Evolutionary conservation across 2,113 vertebrate species (phyloP).

Genomic region (Peucedramus taeniatus): DNA sequence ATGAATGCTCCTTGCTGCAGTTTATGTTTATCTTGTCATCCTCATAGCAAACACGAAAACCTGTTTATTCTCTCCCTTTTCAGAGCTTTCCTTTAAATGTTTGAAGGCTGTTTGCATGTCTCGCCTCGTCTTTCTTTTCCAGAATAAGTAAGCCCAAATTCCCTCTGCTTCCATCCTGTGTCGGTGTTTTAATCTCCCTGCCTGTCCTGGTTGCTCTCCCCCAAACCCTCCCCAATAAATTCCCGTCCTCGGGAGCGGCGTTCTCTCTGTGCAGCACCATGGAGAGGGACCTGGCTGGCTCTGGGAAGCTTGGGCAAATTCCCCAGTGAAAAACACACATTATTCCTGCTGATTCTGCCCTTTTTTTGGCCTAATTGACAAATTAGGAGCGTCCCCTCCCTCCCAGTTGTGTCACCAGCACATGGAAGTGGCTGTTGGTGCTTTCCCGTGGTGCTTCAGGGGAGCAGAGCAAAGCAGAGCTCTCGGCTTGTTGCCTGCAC

Average conservation of each 20-base stretch:
- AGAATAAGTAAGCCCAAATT: neutral
- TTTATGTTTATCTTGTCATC: constrained; percentile 42
- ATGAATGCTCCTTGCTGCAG: neutral
- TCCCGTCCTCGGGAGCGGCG: fast-evolving
- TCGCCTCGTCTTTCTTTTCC: neutral
- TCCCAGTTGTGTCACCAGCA: neutral
- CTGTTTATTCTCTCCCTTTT: constrained; percentile 30
- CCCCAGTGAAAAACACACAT: neutral
- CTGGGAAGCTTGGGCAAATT: neutral
- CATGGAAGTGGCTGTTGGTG: fast-evolving
- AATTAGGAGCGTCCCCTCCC: neutral
- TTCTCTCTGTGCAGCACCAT: neutral
- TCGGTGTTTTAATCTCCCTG: neutral
- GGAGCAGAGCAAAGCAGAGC: neutral
- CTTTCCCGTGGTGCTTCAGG: neutral
- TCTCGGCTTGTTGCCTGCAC: neutral
- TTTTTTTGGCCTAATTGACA: neutral
- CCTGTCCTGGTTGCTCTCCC: neutral
- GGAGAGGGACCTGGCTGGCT: neutral
- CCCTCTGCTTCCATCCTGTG: neutral
- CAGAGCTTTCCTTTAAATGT: constrained; percentile 10
- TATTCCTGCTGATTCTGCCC: neutral
- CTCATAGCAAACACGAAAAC: constrained; percentile 19
- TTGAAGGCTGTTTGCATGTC: constrained; percentile 1
- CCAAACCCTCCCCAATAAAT: neutral